phyloP scores from a whole-genome alignment of 2,888 invertebrate genomes.

The Euspilapteryx auroguttella region DNA sequence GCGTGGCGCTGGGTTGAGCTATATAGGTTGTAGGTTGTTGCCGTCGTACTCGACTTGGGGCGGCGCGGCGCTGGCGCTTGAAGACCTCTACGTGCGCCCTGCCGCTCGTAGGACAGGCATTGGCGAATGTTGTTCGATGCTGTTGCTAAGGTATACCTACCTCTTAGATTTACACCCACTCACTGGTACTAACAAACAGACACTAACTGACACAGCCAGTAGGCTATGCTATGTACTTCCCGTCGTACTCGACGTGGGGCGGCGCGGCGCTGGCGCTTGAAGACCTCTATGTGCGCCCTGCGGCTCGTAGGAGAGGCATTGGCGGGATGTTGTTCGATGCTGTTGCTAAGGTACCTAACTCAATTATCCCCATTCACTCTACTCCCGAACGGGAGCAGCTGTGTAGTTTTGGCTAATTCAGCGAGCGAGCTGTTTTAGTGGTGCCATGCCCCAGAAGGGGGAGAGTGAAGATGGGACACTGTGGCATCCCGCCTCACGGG shows the following conservation, averaged over 20 bases:
- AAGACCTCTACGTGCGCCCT: conserved; percentile 81
- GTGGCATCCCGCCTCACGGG: too few species aligned
- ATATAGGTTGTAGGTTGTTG: too few species aligned
- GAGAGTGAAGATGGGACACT: too few species aligned
- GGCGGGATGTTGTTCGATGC: conserved; percentile 67
- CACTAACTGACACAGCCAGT: too few species aligned
- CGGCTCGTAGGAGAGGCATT: conserved; percentile 64
- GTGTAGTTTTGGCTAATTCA: too few species aligned
- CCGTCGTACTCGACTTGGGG: conserved; percentile 85
- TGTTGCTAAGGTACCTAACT: conserved; percentile 76
- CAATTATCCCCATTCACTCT: too few species aligned
- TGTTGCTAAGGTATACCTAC: conserved; percentile 76
- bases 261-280: conserved; percentile 82
- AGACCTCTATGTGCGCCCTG: conserved; percentile 77
- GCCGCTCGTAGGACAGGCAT: conserved; percentile 65
- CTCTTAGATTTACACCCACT: too few species aligned
- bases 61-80: conserved; percentile 78
- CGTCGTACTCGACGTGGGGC: conserved; percentile 83
- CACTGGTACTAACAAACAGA: too few species aligned
- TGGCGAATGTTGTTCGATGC: conserved; percentile 67
- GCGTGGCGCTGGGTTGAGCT: too few species aligned
- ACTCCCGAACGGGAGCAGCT: too few species aligned
- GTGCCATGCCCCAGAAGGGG: too few species aligned
- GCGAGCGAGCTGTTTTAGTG: too few species aligned
- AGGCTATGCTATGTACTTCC: conserved; percentile 82